Evolutionary conservation across 2,797 vertebrate species (phyloP).

Genomic region (Crenuchus spilurus): DNA sequence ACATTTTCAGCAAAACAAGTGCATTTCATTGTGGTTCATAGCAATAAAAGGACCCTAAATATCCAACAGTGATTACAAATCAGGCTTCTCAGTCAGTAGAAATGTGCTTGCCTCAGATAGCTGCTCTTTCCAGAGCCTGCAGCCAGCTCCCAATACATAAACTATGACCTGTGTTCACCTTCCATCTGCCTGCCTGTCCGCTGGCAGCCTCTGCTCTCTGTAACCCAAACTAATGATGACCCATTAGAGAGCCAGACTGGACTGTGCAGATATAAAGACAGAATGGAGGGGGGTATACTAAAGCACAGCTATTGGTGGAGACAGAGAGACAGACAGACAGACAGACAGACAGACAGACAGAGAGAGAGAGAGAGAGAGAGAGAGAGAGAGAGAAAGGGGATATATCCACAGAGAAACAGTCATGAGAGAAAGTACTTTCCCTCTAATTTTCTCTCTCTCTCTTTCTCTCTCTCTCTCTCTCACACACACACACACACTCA

Average conservation of each 20-base stretch:
- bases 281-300: not conserved
- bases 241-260: not conserved
- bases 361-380: no score
- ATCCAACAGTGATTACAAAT: no score
- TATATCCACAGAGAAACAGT: not conserved
- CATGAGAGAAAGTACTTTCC: not conserved
- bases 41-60: not conserved
- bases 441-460: not conserved
- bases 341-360: not conserved
- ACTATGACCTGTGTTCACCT: not conserved
- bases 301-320: not conserved
- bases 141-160: not conserved
- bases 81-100: not conserved
- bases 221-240: slow-evolving; percentile 17
- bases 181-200: not conserved
- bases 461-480: not conserved
- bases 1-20: not conserved
- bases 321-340: no score
- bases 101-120: not conserved
- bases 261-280: not conserved
- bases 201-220: not conserved
- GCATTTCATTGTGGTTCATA: not conserved
- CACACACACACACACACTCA: no score
- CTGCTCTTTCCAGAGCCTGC: not conserved
- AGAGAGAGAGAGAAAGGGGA: no score